Conservation (phyloP, 2,888 invertebrate genomes). For the Cerastis leucographa region DNA sequence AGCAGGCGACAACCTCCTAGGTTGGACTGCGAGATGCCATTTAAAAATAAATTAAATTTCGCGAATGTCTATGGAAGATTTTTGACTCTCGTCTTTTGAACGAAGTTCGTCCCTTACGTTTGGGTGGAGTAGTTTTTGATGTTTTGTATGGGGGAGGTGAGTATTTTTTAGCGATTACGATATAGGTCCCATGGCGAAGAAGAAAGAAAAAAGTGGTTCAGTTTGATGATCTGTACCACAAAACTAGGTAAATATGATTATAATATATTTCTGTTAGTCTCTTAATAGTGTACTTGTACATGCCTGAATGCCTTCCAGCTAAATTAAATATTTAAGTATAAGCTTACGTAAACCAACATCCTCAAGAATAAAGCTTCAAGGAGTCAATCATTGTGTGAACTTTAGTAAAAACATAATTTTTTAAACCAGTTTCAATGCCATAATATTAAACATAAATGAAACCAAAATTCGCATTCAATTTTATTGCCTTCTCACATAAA, state of each 20-base stretch:
- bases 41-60: too few relatives aligned
- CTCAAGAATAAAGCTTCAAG: not conserved
- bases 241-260: too few relatives aligned
- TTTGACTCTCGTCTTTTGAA: not conserved
- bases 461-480: not conserved
- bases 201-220: not conserved
- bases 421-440: constrained; percentile 20
- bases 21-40: too few relatives aligned
- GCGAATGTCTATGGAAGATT: not conserved
- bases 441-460: not conserved
- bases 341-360: constrained; percentile 1
- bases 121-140: not conserved
- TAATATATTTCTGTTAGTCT: not conserved
- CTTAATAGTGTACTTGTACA: not conserved
- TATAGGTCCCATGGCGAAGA: not conserved
- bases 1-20: too few relatives aligned
- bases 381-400: constrained; percentile 8
- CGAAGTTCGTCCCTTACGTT: not conserved
- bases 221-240: not conserved
- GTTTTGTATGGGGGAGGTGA: not conserved
- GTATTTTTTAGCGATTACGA: not conserved
- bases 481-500: constrained; percentile 20
- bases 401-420: not conserved
- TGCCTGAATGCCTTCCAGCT: too few relatives aligned
- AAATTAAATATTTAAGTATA: too few relatives aligned